Evolutionary conservation across 2,888 invertebrate genomes (phyloP), one percentile per base, ranked within the genome.

Genomic region (Alloscopus bannaensis): DNA sequence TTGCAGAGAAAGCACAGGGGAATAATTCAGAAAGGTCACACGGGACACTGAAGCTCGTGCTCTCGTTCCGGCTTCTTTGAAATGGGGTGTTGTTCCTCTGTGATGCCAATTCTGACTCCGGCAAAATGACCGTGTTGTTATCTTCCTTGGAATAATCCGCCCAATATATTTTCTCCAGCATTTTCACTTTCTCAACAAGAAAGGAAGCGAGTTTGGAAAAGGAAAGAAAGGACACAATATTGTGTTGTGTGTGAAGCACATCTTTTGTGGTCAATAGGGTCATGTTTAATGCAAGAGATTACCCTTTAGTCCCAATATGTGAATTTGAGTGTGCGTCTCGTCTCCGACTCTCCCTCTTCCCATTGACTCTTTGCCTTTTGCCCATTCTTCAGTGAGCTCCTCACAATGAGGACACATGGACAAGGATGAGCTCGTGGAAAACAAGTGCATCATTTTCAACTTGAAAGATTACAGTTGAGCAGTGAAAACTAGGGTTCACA

Each of bases 271-370:
- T 86, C 86, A 84, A 86, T 83, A 79, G 84, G 84, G 83, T 86
- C 83, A 86, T 86, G 86, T 86, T 83, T 86, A 84, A 86, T 86
- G 83, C 86, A 86, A 75, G 84, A 86, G 86, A 85, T 84, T 85
- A 86, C 84, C 84, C 86, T 85, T 86, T 85, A 81, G 79, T 76
- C 75, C 81, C 80, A 62, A 62, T 76, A 76, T 80, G 75, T 80
- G 59, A 75, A 72, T 65, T 81, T 50, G 50, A 42, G 55, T 55
- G 68, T 66, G 18, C 29, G 29, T 57, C 55, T 52, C n/a, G 8
- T 20, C 52, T 52, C 16, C 52, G 3, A 6, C 24, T n/a, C n/a
- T 52, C 24, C 20, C 24, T 52, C 24, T 52, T 22, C 28, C 24
- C 20, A 26, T 72, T 24, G n/a, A 18, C 20, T 28, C 59, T 59